Conservation (phyloP, 2,113 vertebrate species). For the Centrocercus urophasianus region DNA sequence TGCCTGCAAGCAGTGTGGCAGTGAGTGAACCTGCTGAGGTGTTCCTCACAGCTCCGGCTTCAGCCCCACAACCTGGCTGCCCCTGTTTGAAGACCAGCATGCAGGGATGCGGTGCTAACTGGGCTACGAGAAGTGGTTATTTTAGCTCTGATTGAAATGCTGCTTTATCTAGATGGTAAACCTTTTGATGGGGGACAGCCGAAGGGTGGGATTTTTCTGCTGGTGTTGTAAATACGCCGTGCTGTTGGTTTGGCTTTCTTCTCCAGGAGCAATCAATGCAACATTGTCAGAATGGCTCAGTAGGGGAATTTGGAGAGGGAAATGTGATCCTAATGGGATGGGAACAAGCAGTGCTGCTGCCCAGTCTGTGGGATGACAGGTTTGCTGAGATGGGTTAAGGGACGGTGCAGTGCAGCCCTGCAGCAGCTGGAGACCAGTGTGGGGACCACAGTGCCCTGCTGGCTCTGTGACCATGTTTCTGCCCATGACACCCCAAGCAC, state of each 20-base stretch:
- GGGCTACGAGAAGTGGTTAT: not conserved
- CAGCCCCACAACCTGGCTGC: not conserved
- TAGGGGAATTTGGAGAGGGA: not conserved
- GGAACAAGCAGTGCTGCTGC: not conserved
- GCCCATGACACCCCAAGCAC: not conserved
- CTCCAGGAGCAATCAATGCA: not conserved
- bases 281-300: not conserved
- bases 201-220: not conserved
- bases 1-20: not conserved
- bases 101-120: not conserved
- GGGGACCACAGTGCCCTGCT: not conserved
- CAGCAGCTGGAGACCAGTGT: not conserved
- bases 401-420: rapidly evolving
- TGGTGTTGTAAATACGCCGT: not conserved
- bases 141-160: slow-evolving; percentile 29
- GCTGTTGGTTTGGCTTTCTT: not conserved
- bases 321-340: not conserved
- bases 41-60: not conserved
- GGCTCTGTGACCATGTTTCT: not conserved
- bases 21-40: not conserved
- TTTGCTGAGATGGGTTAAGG: not conserved
- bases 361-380: not conserved
- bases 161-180: not conserved
- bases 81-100: rapidly evolving
- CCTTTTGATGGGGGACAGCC: not conserved